These are phyloP conservation scores for Scotopteryx bipunctaria DNA, from an alignment of 2,888 invertebrate genomes.

Conservation along the genomic window DNA sequence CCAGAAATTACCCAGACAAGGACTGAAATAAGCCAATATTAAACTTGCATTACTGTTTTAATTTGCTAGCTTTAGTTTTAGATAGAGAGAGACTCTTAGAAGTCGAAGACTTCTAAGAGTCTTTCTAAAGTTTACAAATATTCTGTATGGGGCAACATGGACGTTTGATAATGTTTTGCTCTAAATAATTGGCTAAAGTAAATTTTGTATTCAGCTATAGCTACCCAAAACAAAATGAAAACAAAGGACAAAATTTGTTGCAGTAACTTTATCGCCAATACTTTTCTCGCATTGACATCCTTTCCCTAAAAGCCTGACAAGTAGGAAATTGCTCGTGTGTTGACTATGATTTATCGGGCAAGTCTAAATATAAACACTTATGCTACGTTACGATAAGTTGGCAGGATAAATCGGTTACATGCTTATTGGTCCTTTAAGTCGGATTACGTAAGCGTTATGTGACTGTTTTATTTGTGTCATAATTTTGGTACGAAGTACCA, in stretches of 20 bases:
- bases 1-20: not conserved
- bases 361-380: constrained; percentile 39
- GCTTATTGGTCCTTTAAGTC: constrained; percentile 43
- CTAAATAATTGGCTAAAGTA: too few relatives aligned
- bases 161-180: too few relatives aligned
- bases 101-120: too few relatives aligned
- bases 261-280: constrained; percentile 16
- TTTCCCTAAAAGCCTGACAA: constrained; percentile 30
- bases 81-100: too few relatives aligned
- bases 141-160: too few relatives aligned
- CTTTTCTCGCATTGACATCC: constrained; percentile 24
- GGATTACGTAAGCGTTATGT: constrained; percentile 42
- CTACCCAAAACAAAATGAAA: not conserved
- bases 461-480: constrained; percentile 41
- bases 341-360: constrained; percentile 35
- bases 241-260: constrained; percentile 14
- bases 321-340: constrained; percentile 32
- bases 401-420: constrained; percentile 47
- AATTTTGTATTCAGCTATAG: not conserved
- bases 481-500: constrained; percentile 37
- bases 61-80: not conserved
- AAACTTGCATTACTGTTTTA: not conserved
- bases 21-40: not conserved
- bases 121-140: too few relatives aligned
- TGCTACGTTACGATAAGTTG: constrained; percentile 37